phyloP scores from a whole-genome alignment of 2,888 invertebrate species.

The Norana najaformis region DNA sequence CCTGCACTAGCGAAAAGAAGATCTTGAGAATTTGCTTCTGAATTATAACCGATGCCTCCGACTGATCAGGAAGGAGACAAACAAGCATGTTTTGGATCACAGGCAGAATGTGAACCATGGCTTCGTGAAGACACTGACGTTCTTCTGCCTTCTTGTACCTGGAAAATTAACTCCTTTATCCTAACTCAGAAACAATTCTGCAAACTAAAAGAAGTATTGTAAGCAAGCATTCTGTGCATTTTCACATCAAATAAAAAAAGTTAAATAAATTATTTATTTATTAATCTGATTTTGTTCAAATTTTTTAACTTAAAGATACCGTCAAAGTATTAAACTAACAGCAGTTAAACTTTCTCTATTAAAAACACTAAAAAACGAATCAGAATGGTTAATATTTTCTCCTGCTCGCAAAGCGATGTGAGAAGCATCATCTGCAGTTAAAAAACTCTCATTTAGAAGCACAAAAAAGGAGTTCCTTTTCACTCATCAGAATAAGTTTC shows the following conservation, averaged over 20 bases:
- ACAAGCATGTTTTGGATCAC: constrained; percentile 77
- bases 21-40: constrained; percentile 93
- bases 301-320: neutral
- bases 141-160: constrained; percentile 90
- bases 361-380: neutral
- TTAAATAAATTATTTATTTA: neutral
- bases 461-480: no score
- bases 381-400: neutral
- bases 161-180: constrained; percentile 54
- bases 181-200: neutral
- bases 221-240: neutral
- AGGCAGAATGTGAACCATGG: constrained; percentile 90
- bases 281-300: neutral
- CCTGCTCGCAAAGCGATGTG: neutral
- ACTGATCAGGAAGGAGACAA: constrained; percentile 77
- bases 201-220: neutral
- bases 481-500: no score
- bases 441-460: no score
- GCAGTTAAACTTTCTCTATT: neutral
- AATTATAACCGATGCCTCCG: constrained; percentile 83
- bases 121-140: constrained; percentile 84
- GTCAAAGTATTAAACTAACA: neutral
- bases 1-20: constrained; percentile 87
- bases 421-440: neutral
- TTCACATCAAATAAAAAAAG: neutral